A percentile compares a stretch with the other conserved stretches of the same genome.
phyloP scores from a whole-genome alignment of 2,888 invertebrate species.

The Leistus spinibarbis region DNA sequence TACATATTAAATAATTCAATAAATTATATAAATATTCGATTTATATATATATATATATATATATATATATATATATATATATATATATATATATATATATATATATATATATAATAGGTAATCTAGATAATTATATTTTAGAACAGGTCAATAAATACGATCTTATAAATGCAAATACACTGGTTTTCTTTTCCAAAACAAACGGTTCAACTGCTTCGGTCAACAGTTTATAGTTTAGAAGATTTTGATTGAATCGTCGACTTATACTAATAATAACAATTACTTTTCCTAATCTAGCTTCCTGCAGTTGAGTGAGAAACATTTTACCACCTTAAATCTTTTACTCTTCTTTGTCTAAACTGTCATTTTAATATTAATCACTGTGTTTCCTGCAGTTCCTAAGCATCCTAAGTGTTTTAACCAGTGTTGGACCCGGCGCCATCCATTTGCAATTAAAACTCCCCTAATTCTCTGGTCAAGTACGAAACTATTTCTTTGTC shows the following conservation, averaged over 20 bases:
- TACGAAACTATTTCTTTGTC: too few species aligned
- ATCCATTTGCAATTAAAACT: too few species aligned
- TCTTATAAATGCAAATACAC: conserved; percentile 26
- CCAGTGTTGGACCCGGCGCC: background rate
- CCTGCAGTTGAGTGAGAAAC: conserved; percentile 45
- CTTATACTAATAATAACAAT: background rate
- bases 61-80: conserved; percentile 29
- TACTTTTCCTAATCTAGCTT: conserved; percentile 31
- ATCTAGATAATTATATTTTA: background rate
- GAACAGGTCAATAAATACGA: conserved; percentile 27
- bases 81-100: conserved; percentile 26
- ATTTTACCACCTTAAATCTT: conserved; percentile 45
- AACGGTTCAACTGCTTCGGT: background rate
- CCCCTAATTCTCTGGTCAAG: too few species aligned
- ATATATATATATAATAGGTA: conserved; percentile 21
- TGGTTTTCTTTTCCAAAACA: conserved; percentile 28
- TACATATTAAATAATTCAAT: conserved; percentile 36
- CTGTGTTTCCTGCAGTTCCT: conserved; percentile 12
- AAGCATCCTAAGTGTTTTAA: background rate
- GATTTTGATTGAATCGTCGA: too few species aligned
- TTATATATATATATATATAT: conserved; percentile 27
- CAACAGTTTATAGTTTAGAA: too few species aligned
- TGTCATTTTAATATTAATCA: conserved; percentile 19
- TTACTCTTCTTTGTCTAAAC: conserved; percentile 27
- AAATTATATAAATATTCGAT: conserved; percentile 21